Base-by-base conservation (phyloP, 2,888 invertebrate species). In the Hypolimnas misippus region DNA sequence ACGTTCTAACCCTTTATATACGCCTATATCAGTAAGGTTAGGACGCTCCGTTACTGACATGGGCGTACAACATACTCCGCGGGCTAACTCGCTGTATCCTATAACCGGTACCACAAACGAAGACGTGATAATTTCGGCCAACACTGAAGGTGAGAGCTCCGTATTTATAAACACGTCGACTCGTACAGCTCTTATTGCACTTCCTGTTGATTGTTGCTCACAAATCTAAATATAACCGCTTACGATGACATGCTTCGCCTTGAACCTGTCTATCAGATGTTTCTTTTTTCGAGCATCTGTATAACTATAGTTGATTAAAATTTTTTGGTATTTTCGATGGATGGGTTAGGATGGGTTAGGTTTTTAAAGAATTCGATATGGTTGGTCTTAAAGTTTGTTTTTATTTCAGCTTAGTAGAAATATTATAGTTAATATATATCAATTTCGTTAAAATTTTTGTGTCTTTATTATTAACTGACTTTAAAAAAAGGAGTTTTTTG, bases 121-220 rank as follows among this genome's bases (percentile, higher is more conserved):
- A 69, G 72, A 76, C 82, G 83, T 79, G 83, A 83, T 89, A 88
- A 89, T 88, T 90, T 89, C 84, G 89, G 88, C 80, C 79, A 80
- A 76, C 77, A 78, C 77, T 76, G 87, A 89, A 90, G 89, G 90
- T 89, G 87, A 89, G 86, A 86, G 86, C 81, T 75, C 68, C 76
- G 74, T 88, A 87, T 87, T 82, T 79, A 83, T 82, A 82, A 79
- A 85, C 79, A 78, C 73, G 77, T 78, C 82, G 75, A 74, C 65
- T 74, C 74, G 75, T 76, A 73, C 72, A 75, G 77, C 73, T 79
- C 77, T 79, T 79, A 74, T 78, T 77, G 74, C 72, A 76, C 78
- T 84, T 86, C 85, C 83, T 84, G 83, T 76, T 65, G 68, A 53
- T 62, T 54, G 54, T 65, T 57, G 63, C 76, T 73, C 71, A 68